phyloP scores from a whole-genome alignment of 2,888 invertebrate species.

The Auanema freiburgensis region DNA sequence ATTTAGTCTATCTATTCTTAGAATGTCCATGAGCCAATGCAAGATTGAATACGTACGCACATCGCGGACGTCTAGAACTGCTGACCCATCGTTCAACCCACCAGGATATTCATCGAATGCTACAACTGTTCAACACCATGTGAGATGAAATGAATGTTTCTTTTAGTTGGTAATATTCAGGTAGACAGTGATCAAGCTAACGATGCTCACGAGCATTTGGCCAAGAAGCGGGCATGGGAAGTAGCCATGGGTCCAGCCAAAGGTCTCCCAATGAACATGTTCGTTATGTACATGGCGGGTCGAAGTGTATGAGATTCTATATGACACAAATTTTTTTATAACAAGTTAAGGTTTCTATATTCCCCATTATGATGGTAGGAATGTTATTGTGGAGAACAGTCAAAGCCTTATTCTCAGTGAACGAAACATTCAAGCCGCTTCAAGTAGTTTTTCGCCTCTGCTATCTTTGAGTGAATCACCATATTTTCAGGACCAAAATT shows the following conservation, averaged over 20 bases:
- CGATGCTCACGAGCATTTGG: slow-evolving; percentile 60
- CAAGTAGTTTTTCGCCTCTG: slow-evolving; percentile 19
- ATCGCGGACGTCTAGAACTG: slow-evolving; percentile 26
- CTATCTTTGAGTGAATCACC: slow-evolving; percentile 1
- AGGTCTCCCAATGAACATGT: slow-evolving; percentile 81
- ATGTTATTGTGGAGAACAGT: slow-evolving; percentile 96
- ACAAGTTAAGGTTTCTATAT: slow-evolving; percentile 77
- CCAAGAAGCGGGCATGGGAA: slow-evolving; percentile 64
- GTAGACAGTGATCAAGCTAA: slow-evolving; percentile 33
- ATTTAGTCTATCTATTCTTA: too few relatives aligned
- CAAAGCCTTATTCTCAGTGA: slow-evolving; percentile 86
- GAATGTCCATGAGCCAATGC: slow-evolving; percentile 34
- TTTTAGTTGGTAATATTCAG: slow-evolving; percentile 17
- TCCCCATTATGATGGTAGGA: slow-evolving; percentile 99
- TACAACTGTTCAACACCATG: slow-evolving; percentile 43
- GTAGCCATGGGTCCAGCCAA: slow-evolving; percentile 63
- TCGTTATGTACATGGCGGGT: slow-evolving; percentile 97
- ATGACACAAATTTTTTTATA: slow-evolving; percentile 1
- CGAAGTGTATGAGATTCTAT: slow-evolving; percentile 65
- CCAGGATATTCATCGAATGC: slow-evolving; percentile 54
- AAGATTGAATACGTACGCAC: slow-evolving; percentile 38
- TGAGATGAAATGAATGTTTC: slow-evolving; percentile 18
- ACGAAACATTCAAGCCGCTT: slow-evolving; percentile 67
- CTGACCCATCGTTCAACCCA: slow-evolving; percentile 49
- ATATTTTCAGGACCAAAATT: slow-evolving; percentile 45